A percentile compares a stretch with the other conserved stretches of the same genome.
Conservation (phyloP, 2,888 invertebrate genomes). For the Eledona agricola region DNA sequence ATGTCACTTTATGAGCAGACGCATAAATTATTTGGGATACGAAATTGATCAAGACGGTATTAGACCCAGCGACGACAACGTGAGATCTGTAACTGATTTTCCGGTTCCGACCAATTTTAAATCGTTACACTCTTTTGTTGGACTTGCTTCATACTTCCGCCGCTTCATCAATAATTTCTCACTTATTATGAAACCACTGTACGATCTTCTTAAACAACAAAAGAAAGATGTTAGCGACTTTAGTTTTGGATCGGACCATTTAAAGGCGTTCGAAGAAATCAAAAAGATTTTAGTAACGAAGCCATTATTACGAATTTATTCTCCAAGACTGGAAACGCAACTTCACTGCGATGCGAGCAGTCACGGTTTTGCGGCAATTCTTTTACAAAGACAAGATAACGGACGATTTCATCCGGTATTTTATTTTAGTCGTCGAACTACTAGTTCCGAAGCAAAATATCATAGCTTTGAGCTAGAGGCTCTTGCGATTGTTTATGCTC, state of each 20-base stretch:
- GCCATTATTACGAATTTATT: slow-evolving; percentile 43
- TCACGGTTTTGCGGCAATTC: slow-evolving; percentile 49
- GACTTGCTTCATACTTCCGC: slow-evolving; percentile 28
- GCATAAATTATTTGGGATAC: slow-evolving; percentile 32
- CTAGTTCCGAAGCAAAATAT: slow-evolving; percentile 47
- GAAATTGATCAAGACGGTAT: slow-evolving; percentile 13
- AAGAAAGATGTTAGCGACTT: too few species aligned
- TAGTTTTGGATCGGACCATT: too few species aligned
- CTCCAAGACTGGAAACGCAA: slow-evolving; percentile 44
- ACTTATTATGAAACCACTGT: slow-evolving; percentile 3
- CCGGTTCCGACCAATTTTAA: slow-evolving; percentile 24
- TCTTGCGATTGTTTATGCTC: slow-evolving; percentile 45
- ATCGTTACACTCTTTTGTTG: slow-evolving; percentile 26
- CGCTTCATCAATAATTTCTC: slow-evolving; percentile 17
- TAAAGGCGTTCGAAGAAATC: slow-evolving; percentile 37
- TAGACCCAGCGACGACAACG: slow-evolving; percentile 20
- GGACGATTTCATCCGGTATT: slow-evolving; percentile 49
- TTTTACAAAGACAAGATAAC: slow-evolving; percentile 51
- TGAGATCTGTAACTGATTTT: slow-evolving; percentile 14
- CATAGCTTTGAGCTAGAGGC: slow-evolving; percentile 55
- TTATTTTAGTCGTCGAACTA: slow-evolving; percentile 52
- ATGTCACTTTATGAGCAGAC: slow-evolving; percentile 25
- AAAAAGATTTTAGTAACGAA: neutral
- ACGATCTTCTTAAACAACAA: slow-evolving; percentile 42
- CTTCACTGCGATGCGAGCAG: slow-evolving; percentile 52